These are phyloP conservation scores for Talpa occidentalis DNA, from an alignment of 2,113 vertebrate species.

Conservation along the genomic window DNA sequence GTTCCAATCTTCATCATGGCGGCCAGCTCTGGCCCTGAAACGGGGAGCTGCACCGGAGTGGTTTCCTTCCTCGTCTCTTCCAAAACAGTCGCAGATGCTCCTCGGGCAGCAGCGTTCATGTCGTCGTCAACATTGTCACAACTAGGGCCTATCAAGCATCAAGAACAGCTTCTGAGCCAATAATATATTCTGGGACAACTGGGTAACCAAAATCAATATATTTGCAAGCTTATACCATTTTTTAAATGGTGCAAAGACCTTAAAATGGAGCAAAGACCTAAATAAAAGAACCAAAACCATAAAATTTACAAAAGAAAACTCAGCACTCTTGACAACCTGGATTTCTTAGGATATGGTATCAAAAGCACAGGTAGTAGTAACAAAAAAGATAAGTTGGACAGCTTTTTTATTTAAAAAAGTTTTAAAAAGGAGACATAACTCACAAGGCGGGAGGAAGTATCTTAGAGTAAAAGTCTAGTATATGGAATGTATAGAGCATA, in stretches of 20 bases:
- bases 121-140: constrained; percentile 95
- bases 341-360: not conserved
- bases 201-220: not conserved
- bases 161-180: not conserved
- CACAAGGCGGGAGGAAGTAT: not conserved
- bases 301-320: not conserved
- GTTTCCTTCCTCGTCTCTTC: constrained; percentile 97
- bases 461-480: not conserved
- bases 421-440: not conserved
- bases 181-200: not conserved
- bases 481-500: not conserved
- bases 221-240: not conserved
- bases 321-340: not conserved
- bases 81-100: constrained; percentile 95
- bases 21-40: constrained; percentile 97
- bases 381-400: not conserved
- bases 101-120: constrained; percentile 87
- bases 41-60: constrained; percentile 92
- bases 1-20: constrained; percentile 99
- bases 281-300: not conserved
- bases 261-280: not conserved
- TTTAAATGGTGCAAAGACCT: not conserved
- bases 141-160: constrained; percentile 90
- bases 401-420: not conserved
- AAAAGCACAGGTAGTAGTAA: constrained; percentile 7